Percentiles rank a stretch among this genome's conserved stretches.
These are phyloP conservation scores for Limnephilus auricula DNA, from an alignment of 2,888 invertebrate species.

Conservation along the genomic window DNA sequence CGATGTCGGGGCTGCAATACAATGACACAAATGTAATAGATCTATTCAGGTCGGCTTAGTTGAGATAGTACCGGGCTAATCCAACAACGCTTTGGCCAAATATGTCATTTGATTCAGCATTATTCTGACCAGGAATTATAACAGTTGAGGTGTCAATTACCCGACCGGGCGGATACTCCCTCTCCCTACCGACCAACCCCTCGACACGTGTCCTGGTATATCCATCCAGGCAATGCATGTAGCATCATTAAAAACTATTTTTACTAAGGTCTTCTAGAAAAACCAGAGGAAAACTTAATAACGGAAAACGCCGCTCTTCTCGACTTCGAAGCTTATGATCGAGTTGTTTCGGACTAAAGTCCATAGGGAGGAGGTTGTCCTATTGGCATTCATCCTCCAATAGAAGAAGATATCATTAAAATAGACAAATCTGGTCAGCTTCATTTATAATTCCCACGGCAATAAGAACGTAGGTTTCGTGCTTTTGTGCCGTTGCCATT, in stretches of 20 bases:
- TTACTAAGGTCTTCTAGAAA: no score
- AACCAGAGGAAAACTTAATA: background rate
- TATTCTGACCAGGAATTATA: constrained; percentile 60
- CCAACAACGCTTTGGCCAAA: constrained; percentile 43
- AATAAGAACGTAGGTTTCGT: no score
- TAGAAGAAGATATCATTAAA: background rate
- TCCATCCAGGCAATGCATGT: background rate
- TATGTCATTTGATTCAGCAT: constrained; percentile 54
- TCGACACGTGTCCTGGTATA: constrained; percentile 37
- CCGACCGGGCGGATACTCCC: constrained; percentile 40
- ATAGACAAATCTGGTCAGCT: no score
- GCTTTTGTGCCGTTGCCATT: no score
- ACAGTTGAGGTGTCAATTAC: constrained; percentile 64
- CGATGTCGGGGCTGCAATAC: background rate
- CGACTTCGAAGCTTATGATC: background rate
- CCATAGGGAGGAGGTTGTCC: no score
- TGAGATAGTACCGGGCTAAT: constrained; percentile 23
- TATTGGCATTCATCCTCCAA: background rate
- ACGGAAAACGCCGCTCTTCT: background rate
- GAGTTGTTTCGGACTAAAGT: background rate
- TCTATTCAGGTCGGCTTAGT: background rate
- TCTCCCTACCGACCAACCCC: background rate
- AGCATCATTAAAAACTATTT: no score
- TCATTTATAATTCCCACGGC: no score
- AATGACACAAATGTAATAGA: background rate